A percentile compares a stretch with the other conserved stretches of the same genome.
phyloP scores from a whole-genome alignment of 2,113 vertebrate genomes.

The Zosterops hypoxanthus region DNA sequence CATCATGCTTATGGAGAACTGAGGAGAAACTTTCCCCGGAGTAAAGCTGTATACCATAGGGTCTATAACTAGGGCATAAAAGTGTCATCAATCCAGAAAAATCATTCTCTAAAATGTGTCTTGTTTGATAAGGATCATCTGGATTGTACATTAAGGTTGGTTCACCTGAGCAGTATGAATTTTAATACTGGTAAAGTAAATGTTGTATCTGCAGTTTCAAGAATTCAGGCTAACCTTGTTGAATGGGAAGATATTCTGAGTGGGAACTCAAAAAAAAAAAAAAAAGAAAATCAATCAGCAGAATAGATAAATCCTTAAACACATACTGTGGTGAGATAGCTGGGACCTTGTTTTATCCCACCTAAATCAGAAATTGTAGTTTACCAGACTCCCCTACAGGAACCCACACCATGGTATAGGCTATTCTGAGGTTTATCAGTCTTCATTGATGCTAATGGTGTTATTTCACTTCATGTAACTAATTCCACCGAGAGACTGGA shows the following conservation, averaged over 20 bases:
- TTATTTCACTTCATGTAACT: background rate
- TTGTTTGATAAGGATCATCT: background rate
- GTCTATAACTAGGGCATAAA: background rate
- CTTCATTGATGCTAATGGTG: background rate
- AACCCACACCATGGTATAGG: background rate
- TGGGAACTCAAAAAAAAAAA: background rate
- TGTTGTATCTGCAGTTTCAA: background rate
- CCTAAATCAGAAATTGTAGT: background rate
- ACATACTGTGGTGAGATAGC: background rate
- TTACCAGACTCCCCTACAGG: background rate
- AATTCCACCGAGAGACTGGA: accelerated
- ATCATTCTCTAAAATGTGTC: background rate
- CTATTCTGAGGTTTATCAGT: background rate
- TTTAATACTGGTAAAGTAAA: background rate
- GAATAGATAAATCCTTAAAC: background rate
- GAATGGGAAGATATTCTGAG: background rate
- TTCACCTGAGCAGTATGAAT: background rate
- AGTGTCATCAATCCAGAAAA: background rate
- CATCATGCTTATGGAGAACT: background rate
- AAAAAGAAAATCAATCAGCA: background rate
- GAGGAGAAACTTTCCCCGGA: background rate
- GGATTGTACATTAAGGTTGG: background rate
- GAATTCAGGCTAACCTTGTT: background rate
- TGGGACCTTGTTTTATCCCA: background rate
- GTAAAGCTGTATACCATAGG: background rate